phyloP scores from a whole-genome alignment of 2,797 vertebrate species.

The Rhynchotus rufescens region DNA sequence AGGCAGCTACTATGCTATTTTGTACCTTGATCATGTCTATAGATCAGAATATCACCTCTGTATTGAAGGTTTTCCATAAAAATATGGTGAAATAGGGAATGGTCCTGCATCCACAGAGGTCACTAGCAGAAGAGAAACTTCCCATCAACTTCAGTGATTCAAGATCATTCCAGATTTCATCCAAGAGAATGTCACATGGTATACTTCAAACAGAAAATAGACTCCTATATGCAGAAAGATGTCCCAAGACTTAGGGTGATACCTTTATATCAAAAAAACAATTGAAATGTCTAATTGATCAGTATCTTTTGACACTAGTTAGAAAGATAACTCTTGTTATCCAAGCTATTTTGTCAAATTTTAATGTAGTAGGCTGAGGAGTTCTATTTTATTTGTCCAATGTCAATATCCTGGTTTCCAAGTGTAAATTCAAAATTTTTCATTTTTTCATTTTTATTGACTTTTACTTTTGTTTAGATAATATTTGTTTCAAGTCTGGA shows the following conservation, averaged over 20 bases:
- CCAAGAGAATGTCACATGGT: background rate
- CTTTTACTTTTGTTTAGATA: background rate
- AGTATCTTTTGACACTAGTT: background rate
- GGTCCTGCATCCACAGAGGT: background rate
- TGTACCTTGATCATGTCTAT: background rate
- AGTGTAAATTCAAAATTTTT: background rate
- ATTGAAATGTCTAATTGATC: background rate
- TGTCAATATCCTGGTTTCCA: background rate
- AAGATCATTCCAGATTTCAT: background rate
- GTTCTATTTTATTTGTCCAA: background rate
- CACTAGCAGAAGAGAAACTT: background rate
- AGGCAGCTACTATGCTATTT: background rate
- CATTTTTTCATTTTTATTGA: background rate
- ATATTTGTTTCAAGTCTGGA: background rate
- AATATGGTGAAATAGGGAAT: background rate
- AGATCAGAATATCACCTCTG: background rate
- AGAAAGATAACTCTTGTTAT: background rate
- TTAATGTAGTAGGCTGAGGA: background rate
- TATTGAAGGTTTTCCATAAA: background rate
- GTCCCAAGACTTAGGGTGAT: background rate
- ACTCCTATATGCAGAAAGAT: background rate
- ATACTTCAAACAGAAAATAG: background rate
- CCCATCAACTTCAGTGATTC: rapidly evolving
- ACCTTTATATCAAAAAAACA: background rate
- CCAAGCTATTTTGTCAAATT: background rate